phyloP scores from a whole-genome alignment of 2,797 vertebrate genomes.

The Pangasius sanitwongsei region DNA sequence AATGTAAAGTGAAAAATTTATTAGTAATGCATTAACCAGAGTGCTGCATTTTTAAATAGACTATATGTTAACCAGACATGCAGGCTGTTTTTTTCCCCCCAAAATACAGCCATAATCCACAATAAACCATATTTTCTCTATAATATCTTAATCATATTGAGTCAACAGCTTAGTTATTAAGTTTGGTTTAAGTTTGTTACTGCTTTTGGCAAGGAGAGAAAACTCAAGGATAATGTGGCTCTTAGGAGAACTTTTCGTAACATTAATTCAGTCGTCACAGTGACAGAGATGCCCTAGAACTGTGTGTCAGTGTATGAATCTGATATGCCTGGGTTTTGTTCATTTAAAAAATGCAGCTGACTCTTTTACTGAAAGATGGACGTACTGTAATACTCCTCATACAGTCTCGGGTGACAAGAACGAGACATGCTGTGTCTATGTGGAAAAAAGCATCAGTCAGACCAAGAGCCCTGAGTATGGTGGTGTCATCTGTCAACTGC shows the following conservation, averaged over 20 bases:
- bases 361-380: neutral
- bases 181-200: neutral
- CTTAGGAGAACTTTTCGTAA: neutral
- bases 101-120: neutral
- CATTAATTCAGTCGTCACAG: neutral
- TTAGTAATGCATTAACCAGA: neutral
- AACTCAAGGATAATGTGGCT: neutral
- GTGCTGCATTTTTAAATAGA: neutral
- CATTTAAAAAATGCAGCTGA: neutral
- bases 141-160: neutral
- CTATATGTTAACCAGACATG: neutral
- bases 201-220: neutral
- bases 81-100: neutral
- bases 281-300: neutral
- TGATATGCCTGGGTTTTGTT: neutral
- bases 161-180: neutral
- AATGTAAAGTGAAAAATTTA: neutral
- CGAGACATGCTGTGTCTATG: neutral
- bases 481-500: conserved; percentile 3
- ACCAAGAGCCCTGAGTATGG: neutral
- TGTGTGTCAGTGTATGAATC: neutral
- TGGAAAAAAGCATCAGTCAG: conserved; percentile 11
- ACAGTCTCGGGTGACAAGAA: neutral
- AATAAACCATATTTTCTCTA: neutral
- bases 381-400: neutral